Conservation (phyloP, 2,113 vertebrate genomes). For the Pedionomus torquatus region DNA sequence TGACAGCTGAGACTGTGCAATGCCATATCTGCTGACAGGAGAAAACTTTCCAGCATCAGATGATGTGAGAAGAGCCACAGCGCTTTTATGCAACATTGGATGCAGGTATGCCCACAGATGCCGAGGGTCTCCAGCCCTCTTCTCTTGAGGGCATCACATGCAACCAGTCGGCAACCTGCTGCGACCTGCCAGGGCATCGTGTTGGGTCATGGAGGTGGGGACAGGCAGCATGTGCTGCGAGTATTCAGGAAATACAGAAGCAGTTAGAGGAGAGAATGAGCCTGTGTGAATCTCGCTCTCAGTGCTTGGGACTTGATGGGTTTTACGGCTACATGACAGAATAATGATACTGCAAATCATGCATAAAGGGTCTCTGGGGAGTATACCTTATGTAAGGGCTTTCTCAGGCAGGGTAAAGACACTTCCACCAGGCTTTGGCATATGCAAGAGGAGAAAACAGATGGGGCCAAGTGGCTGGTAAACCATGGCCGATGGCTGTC, state of each 20-base stretch:
- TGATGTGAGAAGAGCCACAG: neutral
- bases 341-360: constrained; percentile 58
- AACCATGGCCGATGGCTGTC: neutral
- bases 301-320: constrained; percentile 17
- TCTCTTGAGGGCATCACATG: neutral
- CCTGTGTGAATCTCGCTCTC: neutral
- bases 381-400: constrained; percentile 25
- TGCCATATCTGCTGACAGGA: neutral
- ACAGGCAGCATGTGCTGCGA: neutral
- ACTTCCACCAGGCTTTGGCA: constrained; percentile 17
- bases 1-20: neutral
- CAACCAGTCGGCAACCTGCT: neutral
- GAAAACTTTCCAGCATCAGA: neutral
- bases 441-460: constrained; percentile 2
- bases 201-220: rapidly evolving
- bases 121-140: neutral
- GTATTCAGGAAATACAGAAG: neutral
- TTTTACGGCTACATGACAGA: constrained; percentile 18
- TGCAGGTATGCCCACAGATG: rapidly evolving
- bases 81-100: neutral
- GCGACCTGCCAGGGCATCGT: neutral
- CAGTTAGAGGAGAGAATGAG: neutral
- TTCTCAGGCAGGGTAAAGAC: constrained; percentile 39
- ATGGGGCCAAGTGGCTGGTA: neutral
- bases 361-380: constrained; percentile 34